These are phyloP conservation scores for Miltochrista miniata DNA, from an alignment of 2,888 invertebrate species.

Conservation along the genomic window DNA sequence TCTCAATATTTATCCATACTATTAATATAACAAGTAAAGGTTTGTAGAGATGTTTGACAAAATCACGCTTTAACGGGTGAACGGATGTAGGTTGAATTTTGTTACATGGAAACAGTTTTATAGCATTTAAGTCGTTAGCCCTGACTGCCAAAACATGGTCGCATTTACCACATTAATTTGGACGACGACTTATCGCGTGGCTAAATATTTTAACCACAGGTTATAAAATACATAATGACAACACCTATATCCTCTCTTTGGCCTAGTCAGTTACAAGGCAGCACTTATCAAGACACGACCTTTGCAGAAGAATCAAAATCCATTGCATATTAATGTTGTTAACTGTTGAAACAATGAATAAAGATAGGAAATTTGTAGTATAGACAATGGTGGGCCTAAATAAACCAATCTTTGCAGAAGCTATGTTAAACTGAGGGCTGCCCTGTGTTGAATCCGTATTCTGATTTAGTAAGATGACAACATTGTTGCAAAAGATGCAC, in stretches of 20 bases:
- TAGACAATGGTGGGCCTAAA: constrained; percentile 37
- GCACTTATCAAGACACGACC: constrained; percentile 26
- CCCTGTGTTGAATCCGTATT: constrained; percentile 24
- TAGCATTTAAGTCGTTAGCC: too few relatives aligned
- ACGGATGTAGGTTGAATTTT: too few relatives aligned
- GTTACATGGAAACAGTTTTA: too few relatives aligned
- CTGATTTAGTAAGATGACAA: constrained; percentile 11
- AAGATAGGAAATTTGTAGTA: constrained; percentile 43
- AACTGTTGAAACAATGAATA: constrained; percentile 44
- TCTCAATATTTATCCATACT: not conserved
- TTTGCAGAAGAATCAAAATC: constrained; percentile 48
- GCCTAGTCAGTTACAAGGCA: constrained; percentile 3
- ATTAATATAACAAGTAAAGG: not conserved
- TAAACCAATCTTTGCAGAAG: constrained; percentile 40
- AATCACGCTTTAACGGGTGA: too few relatives aligned
- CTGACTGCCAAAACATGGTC: too few relatives aligned
- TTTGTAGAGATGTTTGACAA: too few relatives aligned
- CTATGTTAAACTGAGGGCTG: constrained; percentile 40
- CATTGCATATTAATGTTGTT: constrained; percentile 44
- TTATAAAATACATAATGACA: not conserved
- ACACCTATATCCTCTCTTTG: not conserved
- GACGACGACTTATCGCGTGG: too few relatives aligned
- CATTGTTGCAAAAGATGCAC: too few relatives aligned
- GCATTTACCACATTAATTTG: too few relatives aligned
- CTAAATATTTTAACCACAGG: too few relatives aligned